These are phyloP conservation scores for Arvicanthis niloticus DNA, from an alignment of 2,113 vertebrate species.

Conservation along the genomic window DNA sequence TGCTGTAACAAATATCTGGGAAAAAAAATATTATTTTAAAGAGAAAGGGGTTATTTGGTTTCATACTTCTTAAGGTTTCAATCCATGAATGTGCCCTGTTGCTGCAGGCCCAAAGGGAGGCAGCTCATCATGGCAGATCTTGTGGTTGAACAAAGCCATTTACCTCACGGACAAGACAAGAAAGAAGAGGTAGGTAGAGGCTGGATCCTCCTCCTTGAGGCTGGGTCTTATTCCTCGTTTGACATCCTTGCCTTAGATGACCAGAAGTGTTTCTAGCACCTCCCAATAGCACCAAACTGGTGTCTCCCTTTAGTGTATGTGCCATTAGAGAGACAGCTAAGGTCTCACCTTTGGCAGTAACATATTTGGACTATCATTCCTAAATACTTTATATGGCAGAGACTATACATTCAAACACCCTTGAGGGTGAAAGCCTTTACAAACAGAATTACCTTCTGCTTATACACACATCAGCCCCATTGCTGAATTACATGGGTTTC, in stretches of 20 bases:
- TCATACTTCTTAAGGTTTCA: not conserved
- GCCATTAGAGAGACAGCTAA: not conserved
- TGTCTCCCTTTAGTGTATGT: not conserved
- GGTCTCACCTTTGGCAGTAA: not conserved
- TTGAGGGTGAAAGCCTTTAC: not conserved
- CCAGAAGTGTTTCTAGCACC: not conserved
- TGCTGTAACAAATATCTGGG: not conserved
- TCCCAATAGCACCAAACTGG: not conserved
- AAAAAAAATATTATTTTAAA: not conserved
- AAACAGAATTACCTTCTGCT: not conserved
- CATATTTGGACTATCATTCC: not conserved
- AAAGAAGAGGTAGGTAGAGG: not conserved
- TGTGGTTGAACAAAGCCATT: not conserved
- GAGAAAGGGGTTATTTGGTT: not conserved
- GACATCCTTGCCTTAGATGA: not conserved
- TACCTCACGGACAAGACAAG: not conserved
- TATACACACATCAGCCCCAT: not conserved
- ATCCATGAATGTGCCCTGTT: no score
- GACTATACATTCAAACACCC: not conserved
- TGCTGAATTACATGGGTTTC: not conserved
- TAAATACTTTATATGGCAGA: not conserved
- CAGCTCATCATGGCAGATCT: not conserved
- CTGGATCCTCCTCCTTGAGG: not conserved
- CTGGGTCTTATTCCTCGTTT: no score
- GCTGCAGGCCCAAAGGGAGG: no score